Conservation (phyloP, 2,888 invertebrate species). For the Drosophila recens region DNA sequence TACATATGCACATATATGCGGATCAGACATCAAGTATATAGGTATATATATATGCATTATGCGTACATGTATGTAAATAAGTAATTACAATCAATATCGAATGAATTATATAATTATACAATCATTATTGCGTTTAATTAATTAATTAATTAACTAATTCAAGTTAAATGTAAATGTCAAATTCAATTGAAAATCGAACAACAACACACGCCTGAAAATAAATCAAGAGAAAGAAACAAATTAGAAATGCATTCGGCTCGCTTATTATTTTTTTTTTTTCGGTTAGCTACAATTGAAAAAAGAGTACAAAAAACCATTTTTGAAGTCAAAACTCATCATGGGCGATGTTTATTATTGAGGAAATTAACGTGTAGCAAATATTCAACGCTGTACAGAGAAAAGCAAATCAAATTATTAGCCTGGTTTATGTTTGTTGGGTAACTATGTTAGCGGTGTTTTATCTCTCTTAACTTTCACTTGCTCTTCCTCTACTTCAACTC, state of each 20-base stretch:
- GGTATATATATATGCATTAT: constrained; percentile 20
- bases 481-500: constrained; percentile 10
- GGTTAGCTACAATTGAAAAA: constrained; percentile 60
- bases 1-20: constrained; percentile 7
- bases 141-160: constrained; percentile 72
- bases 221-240: constrained; percentile 76
- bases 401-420: constrained; percentile 60
- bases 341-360: constrained; percentile 62
- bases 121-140: constrained; percentile 68
- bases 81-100: constrained; percentile 76
- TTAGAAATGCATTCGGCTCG: constrained; percentile 60
- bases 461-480: constrained; percentile 10
- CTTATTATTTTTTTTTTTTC: constrained; percentile 34
- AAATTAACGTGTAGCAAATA: constrained; percentile 48
- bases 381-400: constrained; percentile 63
- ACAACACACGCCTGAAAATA: constrained; percentile 79
- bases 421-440: constrained; percentile 38
- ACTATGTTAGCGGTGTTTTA: constrained; percentile 24
- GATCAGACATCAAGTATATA: constrained; percentile 6
- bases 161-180: constrained; percentile 71
- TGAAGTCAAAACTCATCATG: constrained; percentile 60
- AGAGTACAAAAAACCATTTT: constrained; percentile 57
- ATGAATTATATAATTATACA: constrained; percentile 74
- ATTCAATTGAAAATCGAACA: constrained; percentile 78
- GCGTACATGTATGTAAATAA: constrained; percentile 59